Percentiles rank a stretch among this genome's conserved stretches.
Conservation (phyloP, 2,797 vertebrate species). For the Taenioides sp. region DNA sequence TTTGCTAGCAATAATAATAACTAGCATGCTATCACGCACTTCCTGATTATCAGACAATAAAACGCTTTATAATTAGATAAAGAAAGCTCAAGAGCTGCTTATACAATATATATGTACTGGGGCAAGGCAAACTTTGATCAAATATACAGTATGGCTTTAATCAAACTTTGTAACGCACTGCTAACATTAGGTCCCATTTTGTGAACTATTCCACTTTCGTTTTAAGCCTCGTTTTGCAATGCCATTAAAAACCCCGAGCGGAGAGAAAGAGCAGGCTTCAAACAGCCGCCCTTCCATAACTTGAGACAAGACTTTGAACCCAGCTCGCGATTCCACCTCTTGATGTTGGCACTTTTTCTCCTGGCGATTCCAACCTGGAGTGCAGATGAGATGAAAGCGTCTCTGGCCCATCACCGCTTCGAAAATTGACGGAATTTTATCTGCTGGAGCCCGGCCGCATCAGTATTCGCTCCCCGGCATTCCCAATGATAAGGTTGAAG, state of each 20-base stretch:
- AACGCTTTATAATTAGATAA: too few relatives aligned
- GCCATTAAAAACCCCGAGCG: slow-evolving; percentile 40
- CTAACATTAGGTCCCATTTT: slow-evolving; percentile 7
- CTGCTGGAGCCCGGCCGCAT: slow-evolving; percentile 27
- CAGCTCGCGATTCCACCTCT: slow-evolving; percentile 44
- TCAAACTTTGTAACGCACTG: not conserved
- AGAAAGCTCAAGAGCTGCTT: too few relatives aligned
- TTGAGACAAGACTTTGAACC: slow-evolving; percentile 59
- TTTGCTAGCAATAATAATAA: too few relatives aligned
- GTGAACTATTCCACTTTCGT: slow-evolving; percentile 21
- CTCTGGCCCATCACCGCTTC: slow-evolving; percentile 37
- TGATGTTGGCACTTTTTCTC: slow-evolving; percentile 53
- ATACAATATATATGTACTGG: too few relatives aligned
- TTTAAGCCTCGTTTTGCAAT: slow-evolving; percentile 33
- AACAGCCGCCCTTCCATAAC: slow-evolving; percentile 33
- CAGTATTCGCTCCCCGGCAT: slow-evolving; percentile 24
- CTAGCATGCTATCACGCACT: too few relatives aligned
- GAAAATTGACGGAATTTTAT: slow-evolving; percentile 55
- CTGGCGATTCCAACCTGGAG: slow-evolving; percentile 32
- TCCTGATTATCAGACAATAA: too few relatives aligned
- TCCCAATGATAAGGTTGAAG: slow-evolving; percentile 47
- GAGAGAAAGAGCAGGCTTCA: slow-evolving; percentile 28
- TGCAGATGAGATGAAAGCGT: slow-evolving; percentile 59
- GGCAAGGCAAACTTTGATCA: too few relatives aligned
- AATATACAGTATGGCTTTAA: not conserved